Percentiles rank a stretch among this genome's conserved stretches.
phyloP scores from a whole-genome alignment of 1,140 invertebrate genomes.

The Dryas iulia region DNA sequence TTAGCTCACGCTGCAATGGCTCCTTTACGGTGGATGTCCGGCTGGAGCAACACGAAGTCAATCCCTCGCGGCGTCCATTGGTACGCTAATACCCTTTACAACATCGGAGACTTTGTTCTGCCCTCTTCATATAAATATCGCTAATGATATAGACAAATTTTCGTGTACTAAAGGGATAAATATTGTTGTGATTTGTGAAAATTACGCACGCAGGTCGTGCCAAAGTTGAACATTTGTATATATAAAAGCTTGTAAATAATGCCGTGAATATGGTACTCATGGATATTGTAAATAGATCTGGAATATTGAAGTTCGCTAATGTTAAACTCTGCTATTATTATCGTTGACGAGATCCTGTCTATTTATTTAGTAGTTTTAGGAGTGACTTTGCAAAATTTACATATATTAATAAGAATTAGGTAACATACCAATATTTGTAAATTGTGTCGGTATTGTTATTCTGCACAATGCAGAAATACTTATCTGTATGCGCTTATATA shows the following conservation, averaged over 20 bases:
- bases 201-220: constrained; percentile 67
- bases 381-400: constrained; percentile 54
- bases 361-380: constrained; percentile 75
- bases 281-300: constrained; percentile 45
- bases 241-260: constrained; percentile 42
- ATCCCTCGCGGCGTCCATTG: constrained; percentile 87
- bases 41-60: constrained; percentile 42
- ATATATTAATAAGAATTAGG: constrained; percentile 47
- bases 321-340: constrained; percentile 31
- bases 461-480: constrained; percentile 80
- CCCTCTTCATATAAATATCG: constrained; percentile 80
- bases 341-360: constrained; percentile 33
- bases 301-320: constrained; percentile 39
- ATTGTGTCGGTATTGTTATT: constrained; percentile 80
- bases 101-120: constrained; percentile 85
- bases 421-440: constrained; percentile 72
- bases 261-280: constrained; percentile 2
- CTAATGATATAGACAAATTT: constrained; percentile 36
- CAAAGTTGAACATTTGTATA: constrained; percentile 53
- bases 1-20: constrained; percentile 92
- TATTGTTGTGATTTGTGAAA: constrained; percentile 30
- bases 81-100: constrained; percentile 91
- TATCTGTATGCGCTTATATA: constrained; percentile 79
- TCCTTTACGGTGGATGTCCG: constrained; percentile 84
- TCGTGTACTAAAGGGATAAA: constrained; percentile 27